Percentiles rank a stretch among this genome's conserved stretches.
phyloP scores from a whole-genome alignment of 2,797 vertebrate species.

The Eupleurogrammus muticus region DNA sequence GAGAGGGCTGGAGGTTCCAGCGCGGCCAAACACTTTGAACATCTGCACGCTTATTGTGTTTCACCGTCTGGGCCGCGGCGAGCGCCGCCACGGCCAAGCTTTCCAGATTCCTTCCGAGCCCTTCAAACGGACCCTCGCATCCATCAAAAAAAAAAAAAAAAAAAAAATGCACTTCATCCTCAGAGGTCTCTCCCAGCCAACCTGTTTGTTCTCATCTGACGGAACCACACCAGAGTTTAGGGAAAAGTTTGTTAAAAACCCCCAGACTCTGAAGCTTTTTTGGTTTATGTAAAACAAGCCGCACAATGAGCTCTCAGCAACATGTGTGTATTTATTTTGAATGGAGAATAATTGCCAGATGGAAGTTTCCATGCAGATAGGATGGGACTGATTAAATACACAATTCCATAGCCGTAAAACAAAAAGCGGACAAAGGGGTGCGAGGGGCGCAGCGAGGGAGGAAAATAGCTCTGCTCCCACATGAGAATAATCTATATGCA shows the following conservation, averaged over 20 bases:
- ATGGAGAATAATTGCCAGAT: slow-evolving; percentile 70
- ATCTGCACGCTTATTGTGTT: slow-evolving; percentile 82
- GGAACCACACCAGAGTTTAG: slow-evolving; percentile 49
- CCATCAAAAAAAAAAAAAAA: slow-evolving; percentile 62
- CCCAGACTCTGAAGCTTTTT: slow-evolving; percentile 44
- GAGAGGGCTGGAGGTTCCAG: slow-evolving; percentile 70
- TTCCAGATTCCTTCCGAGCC: slow-evolving; percentile 71
- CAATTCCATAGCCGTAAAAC: slow-evolving; percentile 54
- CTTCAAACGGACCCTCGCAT: slow-evolving; percentile 68
- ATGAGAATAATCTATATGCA: slow-evolving; percentile 65
- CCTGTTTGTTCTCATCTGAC: slow-evolving; percentile 69
- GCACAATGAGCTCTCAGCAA: slow-evolving; percentile 53
- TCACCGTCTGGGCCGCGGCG: slow-evolving; percentile 74
- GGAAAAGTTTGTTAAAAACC: slow-evolving; percentile 43
- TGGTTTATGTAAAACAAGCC: slow-evolving; percentile 64
- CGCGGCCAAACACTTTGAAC: slow-evolving; percentile 78
- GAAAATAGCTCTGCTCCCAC: slow-evolving; percentile 50
- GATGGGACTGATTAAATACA: slow-evolving; percentile 76
- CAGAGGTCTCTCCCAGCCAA: slow-evolving; percentile 51
- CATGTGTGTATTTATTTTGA: slow-evolving; percentile 66
- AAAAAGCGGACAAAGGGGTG: slow-evolving; percentile 45
- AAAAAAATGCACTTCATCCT: slow-evolving; percentile 71
- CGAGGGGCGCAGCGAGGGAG: slow-evolving; percentile 1
- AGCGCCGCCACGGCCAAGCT: slow-evolving; percentile 65
- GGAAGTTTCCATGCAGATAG: slow-evolving; percentile 77